Evolutionary conservation across 2,888 invertebrate species (phyloP), one percentile per base, ranked within the genome.

Genomic region (Dione juno): DNA sequence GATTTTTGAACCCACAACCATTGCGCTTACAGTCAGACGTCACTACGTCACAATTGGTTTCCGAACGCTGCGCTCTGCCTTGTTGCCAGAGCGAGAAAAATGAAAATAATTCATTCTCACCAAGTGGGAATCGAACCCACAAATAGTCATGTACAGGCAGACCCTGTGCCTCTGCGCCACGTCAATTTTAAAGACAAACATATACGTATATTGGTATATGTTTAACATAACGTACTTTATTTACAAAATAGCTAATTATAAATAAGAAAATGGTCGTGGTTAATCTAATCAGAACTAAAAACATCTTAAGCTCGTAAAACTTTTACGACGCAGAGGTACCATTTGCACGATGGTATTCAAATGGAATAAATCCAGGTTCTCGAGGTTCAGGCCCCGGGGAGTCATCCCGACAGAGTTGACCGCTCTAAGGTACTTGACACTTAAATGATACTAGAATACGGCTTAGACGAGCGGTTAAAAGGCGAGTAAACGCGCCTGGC

Each of bases 321-420:
- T 87, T 85, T 84, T 82, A 83, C 74, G 82, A 81, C 87, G 78
- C 90, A 81, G 81, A 86, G 88, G 89, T 87, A 87, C 86, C 88
- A 85, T 89, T 87, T 84, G 81, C 81, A 72, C 74, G 81, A 84
- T 84, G 81, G 79, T 86, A 86, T 88, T 88, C 88, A 87, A 87
- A 86, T 82, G 84, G 87, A 88, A 92, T 92, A 91, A 92, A 91
- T 91, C 90, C 89, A 83, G 84, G 83, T 83, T 83, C 83, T 83
- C 84, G 85, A 45, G 61, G 85, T 88, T 86, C 84, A 83, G 84
- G 79, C 93, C 90, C 92, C 72, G 74, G 93, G 92, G 93, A 91
- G 88, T 88, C 82, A 90, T 93, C 86, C 84, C 84, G 82, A 83
- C 84, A 81, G 90, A 89, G 92, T 91, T 92, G 92, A 92, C 92